Evolutionary conservation across 2,888 invertebrate genomes (phyloP), one percentile per base, ranked within the genome.

Genomic region (Lypha dubia): DNA sequence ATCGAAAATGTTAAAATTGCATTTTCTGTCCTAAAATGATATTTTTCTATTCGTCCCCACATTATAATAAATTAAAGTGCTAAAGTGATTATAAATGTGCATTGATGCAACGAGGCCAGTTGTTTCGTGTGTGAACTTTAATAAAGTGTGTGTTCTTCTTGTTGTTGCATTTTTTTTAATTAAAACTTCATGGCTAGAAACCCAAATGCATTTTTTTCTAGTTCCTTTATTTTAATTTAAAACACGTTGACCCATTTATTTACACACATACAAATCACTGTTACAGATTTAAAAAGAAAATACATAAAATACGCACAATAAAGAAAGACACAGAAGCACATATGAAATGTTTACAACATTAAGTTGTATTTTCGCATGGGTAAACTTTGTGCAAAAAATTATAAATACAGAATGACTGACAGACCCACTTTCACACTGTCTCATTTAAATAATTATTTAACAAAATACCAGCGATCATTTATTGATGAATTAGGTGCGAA

Each of bases 201-300:
- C 9, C 41, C 11, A 75, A 75, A 70, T 49, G 63, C 28, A 56
- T 46, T 65, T 24, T 68, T 53, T 49, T 35, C 20, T 75, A 17
- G 22, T 56, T 38, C 75, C 58, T 63, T 49, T 20, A 49, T 56
- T 41, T n/a, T 49, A 81, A 58, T 63, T 70, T 22, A 28, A 38
- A 49, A 81, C 17, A 81, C 32, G 38, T 56, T 81, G 75, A 76
- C 81, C 81, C 56, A 81, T 49, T 62, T 75, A 56, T 56, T 56
- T 41, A 32, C 53, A 32, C 53, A 32, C 9, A 41, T 13, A 24
- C 8, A 58, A 35, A 46, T n/a, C 22, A 41, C 22, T 28, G n/a
- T 22, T 63, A 28, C 44, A 41, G 17, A 28, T 63, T 22, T 22
- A 41, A 62, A 38, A 13, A 51, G 32, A n/a, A n/a, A 38, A 20